phyloP scores from a whole-genome alignment of 1,140 invertebrate species.

The Trichogramma pretiosum region DNA sequence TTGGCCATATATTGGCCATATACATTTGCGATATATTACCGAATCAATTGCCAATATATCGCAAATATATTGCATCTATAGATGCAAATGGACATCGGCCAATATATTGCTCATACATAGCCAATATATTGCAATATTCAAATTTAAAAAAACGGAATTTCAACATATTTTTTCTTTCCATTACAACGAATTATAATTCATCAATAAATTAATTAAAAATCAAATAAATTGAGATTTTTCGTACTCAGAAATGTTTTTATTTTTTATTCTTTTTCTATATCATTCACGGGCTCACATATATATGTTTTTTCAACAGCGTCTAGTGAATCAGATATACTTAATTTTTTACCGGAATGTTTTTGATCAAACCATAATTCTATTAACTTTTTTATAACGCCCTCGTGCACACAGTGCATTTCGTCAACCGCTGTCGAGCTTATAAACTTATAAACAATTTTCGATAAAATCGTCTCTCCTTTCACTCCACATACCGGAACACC shows the following conservation, averaged over 20 bases:
- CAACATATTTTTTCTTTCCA: neutral
- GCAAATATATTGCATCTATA: neutral
- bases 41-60: neutral
- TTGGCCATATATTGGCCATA: neutral
- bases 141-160: neutral
- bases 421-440: neutral
- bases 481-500: slow-evolving; percentile 1
- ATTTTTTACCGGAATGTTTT: slow-evolving; percentile 1
- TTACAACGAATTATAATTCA: neutral
- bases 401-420: neutral
- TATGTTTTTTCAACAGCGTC: neutral
- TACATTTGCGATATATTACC: neutral
- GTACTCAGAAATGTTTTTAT: too few relatives aligned
- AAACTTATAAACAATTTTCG: neutral
- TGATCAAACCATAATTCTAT: slow-evolving; percentile 4
- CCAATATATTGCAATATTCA: neutral
- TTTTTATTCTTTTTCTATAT: slow-evolving; percentile 1
- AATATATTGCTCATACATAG: neutral
- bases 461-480: slow-evolving; percentile 2
- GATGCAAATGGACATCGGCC: neutral
- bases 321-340: slow-evolving; percentile 4
- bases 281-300: neutral
- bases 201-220: neutral
- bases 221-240: too few relatives aligned
- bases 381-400: neutral